Evolutionary conservation across 1,140 invertebrate species (phyloP).

Genomic region (Portunus trituberculatus): DNA sequence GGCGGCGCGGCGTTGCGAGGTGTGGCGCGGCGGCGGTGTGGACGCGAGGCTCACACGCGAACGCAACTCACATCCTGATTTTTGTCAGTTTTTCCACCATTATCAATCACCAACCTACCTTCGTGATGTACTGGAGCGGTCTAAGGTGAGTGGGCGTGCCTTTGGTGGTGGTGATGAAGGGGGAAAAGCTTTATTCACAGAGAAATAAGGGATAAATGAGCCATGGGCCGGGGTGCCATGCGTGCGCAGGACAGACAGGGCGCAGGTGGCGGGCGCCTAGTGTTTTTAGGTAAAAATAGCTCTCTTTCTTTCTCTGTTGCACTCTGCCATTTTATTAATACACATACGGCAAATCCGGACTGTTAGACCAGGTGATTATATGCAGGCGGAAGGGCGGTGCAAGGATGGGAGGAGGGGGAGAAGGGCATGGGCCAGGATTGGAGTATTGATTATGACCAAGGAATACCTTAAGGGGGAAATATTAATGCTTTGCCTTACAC

Average conservation of each 20-base stretch:
- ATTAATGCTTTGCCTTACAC: no score
- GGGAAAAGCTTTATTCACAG: slow-evolving; percentile 33
- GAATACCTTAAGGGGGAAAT: no score
- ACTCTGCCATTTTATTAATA: no score
- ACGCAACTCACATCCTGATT: no score
- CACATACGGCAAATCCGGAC: background rate
- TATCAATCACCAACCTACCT: background rate
- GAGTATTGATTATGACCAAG: background rate
- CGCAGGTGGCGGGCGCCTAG: background rate
- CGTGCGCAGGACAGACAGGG: slow-evolving; percentile 23
- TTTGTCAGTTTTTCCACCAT: background rate
- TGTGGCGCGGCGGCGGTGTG: no score
- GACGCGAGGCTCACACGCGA: no score
- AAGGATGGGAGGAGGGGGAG: background rate
- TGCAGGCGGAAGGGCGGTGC: background rate
- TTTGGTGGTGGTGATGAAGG: background rate
- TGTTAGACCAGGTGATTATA: background rate
- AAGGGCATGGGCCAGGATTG: background rate
- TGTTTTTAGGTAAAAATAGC: background rate
- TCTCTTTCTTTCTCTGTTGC: no score
- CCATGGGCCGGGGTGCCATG: background rate
- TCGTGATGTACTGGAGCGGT: slow-evolving; percentile 65
- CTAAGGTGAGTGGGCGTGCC: slow-evolving; percentile 48
- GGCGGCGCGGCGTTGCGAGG: no score
- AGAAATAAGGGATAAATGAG: background rate